Conservation (phyloP, 2,888 invertebrate species). For the Abscondita cerata region DNA sequence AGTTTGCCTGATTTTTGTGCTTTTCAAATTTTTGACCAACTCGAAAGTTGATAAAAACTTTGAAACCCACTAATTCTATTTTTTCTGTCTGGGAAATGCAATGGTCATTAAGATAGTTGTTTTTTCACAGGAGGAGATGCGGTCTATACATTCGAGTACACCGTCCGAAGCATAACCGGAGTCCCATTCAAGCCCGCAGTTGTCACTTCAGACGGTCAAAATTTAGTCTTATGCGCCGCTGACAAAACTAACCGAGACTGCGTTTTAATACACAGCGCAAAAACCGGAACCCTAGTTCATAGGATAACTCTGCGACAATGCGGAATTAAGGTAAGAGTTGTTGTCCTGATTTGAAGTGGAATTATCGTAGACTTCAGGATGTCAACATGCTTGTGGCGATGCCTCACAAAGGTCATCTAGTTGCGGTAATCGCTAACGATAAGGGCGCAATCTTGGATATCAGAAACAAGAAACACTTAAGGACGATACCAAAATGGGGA, state of each 20-base stretch:
- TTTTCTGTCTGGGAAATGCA: no score
- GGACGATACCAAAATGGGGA: conserved; percentile 91
- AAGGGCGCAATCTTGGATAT: conserved; percentile 92
- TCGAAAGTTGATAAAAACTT: no score
- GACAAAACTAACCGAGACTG: conserved; percentile 85
- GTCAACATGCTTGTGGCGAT: conserved; percentile 78
- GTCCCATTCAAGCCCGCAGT: conserved; percentile 77
- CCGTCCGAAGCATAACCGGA: conserved; percentile 74
- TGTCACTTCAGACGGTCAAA: conserved; percentile 81
- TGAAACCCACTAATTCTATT: no score
- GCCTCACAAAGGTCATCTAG: conserved; percentile 83
- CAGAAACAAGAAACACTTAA: conserved; percentile 84
- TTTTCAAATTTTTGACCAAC: no score
- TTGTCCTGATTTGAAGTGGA: neutral
- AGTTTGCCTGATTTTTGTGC: no score
- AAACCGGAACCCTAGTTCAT: conserved; percentile 71
- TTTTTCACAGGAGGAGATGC: conserved; percentile 76
- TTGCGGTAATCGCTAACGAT: conserved; percentile 89
- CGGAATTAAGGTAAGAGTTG: conserved; percentile 62
- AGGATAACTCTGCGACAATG: conserved; percentile 62
- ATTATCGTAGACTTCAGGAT: conserved; percentile 62
- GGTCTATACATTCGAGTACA: conserved; percentile 83
- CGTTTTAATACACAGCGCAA: conserved; percentile 82
- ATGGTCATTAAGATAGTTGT: neutral
- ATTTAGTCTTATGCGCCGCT: conserved; percentile 79